Conservation (phyloP, 2,797 vertebrate species). For the Kryptopterus vitreolus region DNA sequence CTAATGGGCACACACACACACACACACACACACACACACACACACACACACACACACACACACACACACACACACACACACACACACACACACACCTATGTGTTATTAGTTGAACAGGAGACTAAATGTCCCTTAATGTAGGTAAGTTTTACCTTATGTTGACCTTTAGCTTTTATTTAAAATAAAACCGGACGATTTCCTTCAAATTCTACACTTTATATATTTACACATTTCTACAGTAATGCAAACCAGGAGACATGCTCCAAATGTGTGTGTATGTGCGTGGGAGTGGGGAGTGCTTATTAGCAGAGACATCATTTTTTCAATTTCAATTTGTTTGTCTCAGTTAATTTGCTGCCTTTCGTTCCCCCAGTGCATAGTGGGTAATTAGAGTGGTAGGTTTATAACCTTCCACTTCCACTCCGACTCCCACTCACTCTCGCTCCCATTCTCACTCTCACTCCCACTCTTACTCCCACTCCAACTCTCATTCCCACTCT, state of each 20-base stretch:
- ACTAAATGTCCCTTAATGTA: neutral
- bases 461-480: neutral
- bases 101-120: neutral
- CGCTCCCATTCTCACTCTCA: neutral
- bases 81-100: neutral
- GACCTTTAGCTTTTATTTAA: slow-evolving; percentile 2
- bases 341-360: slow-evolving; percentile 68
- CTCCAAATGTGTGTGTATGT: neutral
- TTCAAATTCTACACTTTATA: neutral
- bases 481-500: too few relatives aligned
- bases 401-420: slow-evolving; percentile 61
- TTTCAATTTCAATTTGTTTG: slow-evolving; percentile 70
- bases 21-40: slow-evolving; percentile 17
- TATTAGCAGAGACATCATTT: slow-evolving; percentile 64
- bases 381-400: slow-evolving; percentile 62
- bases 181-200: neutral
- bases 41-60: neutral
- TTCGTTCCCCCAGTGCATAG: slow-evolving; percentile 61
- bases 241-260: neutral
- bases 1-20: slow-evolving; percentile 12
- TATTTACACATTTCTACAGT: too few relatives aligned
- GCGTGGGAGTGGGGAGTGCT: slow-evolving; percentile 45
- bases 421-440: too few relatives aligned
- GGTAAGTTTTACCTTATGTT: neutral
- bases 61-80: slow-evolving; percentile 19